Evolutionary conservation across 2,113 vertebrate species (phyloP), one percentile per base, ranked within the genome.

Genomic region (Gallinago paraguaiae): DNA sequence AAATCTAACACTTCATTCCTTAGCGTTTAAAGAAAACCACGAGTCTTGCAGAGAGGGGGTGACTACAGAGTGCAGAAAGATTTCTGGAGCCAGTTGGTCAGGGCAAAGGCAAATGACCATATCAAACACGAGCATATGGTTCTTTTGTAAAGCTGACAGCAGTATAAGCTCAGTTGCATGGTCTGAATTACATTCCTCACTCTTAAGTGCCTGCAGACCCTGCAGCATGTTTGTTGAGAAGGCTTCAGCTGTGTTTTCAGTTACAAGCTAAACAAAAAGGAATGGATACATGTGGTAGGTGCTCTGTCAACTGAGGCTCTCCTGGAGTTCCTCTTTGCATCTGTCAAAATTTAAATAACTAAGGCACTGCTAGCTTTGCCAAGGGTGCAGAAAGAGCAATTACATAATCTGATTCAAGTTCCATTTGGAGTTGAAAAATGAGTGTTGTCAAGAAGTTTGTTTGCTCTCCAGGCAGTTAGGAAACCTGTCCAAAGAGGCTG

Each of bases 121-220:
- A 3, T 45, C 16, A 57, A 67, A 78, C 9, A 53, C 23, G 4
- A 57, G 8, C 5, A 20, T 30, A 22, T 0, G 0, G 13, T 18
- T 70, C 64, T 64, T 6, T 22, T 35, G 17, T 30, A 30, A 69
- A 69, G 14, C 0, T 50, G 11, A 35, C 50, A 69, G 22, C 5
- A 75, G 8, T 19, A 25, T 28, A 48, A 77, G 7, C 35, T 70
- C 11, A 53, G 13, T 22, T 61, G 16, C 31, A 77, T 64, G 18
- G 33, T 16, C 4, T 28, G 48, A 82, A 19, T 77, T 68, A 17
- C 5, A 37, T 37, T 67, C 31, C 9, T 64, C 22, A 65, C 22
- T 17, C 18, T 46, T 27, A 30, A 39, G 30, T 28, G 9, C 9
- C 33, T 57, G 18, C 22, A 41, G 60, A 19, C 11, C 25, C 17